phyloP scores from a whole-genome alignment of 2,113 vertebrate genomes.

The Neopipo cinnamomea region DNA sequence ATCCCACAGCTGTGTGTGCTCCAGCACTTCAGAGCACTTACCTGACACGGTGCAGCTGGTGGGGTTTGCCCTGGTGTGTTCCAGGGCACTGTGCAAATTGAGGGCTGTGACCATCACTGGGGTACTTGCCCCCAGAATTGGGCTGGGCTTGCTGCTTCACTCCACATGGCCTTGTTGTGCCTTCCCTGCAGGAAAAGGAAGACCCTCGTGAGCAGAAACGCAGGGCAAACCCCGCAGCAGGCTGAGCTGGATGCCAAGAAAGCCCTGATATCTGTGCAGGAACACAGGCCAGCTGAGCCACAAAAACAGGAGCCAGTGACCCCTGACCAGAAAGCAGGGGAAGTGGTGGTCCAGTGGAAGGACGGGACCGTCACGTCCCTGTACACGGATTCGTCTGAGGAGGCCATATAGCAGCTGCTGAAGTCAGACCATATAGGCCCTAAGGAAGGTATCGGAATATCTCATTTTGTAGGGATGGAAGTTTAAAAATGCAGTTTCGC shows the following conservation, averaged over 20 bases:
- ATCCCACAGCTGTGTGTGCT: background rate
- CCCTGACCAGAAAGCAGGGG: slow-evolving; percentile 38
- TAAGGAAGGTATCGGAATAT: accelerated
- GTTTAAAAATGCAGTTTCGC: background rate
- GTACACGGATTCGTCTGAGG: slow-evolving; percentile 53
- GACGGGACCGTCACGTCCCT: slow-evolving; percentile 72
- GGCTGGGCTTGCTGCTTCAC: background rate
- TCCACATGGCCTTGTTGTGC: background rate
- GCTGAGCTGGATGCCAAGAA: slow-evolving; percentile 54
- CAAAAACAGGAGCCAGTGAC: background rate
- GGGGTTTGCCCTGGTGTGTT: accelerated
- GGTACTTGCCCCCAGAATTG: too few species aligned
- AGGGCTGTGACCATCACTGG: background rate
- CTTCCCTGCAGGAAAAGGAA: slow-evolving; percentile 78
- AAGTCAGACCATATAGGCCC: background rate
- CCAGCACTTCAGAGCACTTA: background rate
- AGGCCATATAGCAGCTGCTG: background rate
- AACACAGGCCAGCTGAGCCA: background rate
- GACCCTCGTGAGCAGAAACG: slow-evolving; percentile 28
- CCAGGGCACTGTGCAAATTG: background rate
- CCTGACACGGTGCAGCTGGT: background rate
- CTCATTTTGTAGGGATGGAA: background rate
- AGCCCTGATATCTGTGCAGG: slow-evolving; percentile 26
- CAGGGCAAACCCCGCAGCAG: background rate
- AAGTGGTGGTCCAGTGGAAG: slow-evolving; percentile 76